phyloP scores from a whole-genome alignment of 1,140 invertebrate genomes.

The Trichonephila inaurata region DNA sequence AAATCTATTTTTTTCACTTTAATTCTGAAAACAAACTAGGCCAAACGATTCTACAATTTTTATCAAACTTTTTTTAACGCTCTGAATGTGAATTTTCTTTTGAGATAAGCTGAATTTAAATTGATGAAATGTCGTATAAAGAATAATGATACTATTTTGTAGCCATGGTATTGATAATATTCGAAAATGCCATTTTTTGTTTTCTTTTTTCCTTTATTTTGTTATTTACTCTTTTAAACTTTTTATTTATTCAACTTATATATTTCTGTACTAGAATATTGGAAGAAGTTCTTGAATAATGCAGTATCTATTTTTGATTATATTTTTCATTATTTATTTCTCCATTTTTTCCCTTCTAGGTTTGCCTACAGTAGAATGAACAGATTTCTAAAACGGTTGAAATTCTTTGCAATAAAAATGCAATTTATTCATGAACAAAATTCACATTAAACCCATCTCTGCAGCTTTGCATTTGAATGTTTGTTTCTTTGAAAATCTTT shows the following conservation, averaged over 20 bases:
- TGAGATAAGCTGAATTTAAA: background rate
- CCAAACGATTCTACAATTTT: background rate
- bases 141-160: background rate
- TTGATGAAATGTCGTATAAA: background rate
- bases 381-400: background rate
- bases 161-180: background rate
- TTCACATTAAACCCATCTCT: background rate
- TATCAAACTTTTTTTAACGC: background rate
- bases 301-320: background rate
- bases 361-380: background rate
- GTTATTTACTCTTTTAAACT: background rate
- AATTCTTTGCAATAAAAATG: background rate
- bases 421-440: slow-evolving; percentile 16
- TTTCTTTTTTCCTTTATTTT: background rate
- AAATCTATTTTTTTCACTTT: background rate
- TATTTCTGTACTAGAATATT: background rate
- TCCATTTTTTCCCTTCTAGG: background rate
- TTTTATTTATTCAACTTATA: background rate
- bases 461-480: background rate
- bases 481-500: background rate
- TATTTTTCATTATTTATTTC: background rate
- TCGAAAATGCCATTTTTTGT: background rate
- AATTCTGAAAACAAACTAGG: background rate
- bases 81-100: background rate
- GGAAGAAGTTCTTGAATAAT: background rate